These are phyloP conservation scores for Mythimna loreyi DNA, from an alignment of 2,888 invertebrate species.

Conservation along the genomic window DNA sequence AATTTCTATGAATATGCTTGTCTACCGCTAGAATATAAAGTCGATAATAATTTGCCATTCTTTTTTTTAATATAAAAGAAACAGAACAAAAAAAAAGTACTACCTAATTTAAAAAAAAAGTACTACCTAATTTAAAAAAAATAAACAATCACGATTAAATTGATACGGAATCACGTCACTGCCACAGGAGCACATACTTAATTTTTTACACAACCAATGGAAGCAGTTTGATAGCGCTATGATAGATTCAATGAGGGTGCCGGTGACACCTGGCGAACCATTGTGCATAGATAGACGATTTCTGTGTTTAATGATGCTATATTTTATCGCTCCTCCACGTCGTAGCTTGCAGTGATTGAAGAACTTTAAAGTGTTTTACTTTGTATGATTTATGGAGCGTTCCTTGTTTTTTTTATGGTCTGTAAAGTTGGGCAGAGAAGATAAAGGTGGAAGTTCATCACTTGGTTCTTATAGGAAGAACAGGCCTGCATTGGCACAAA, in stretches of 20 bases:
- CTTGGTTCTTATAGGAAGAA: not conserved
- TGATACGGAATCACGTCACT: constrained; percentile 49
- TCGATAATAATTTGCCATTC: too few species aligned
- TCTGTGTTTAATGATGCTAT: constrained; percentile 73
- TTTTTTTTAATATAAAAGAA: too few species aligned
- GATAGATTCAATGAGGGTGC: constrained; percentile 73
- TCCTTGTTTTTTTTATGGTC: constrained; percentile 3
- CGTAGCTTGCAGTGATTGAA: constrained; percentile 52
- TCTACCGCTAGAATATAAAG: too few species aligned
- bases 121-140: not conserved
- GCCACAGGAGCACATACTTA: constrained; percentile 40
- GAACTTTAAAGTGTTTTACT: constrained; percentile 53
- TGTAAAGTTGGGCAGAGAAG: too few species aligned
- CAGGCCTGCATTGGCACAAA: too few species aligned
- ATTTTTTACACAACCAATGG: constrained; percentile 62
- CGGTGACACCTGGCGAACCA: constrained; percentile 66
- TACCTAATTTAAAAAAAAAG: not conserved
- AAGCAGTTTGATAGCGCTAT: constrained; percentile 65
- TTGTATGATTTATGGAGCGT: constrained; percentile 39
- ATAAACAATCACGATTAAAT: not conserved
- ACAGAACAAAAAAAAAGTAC: not conserved
- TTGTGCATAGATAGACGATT: constrained; percentile 64
- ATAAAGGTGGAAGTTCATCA: too few species aligned
- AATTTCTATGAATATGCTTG: too few species aligned
- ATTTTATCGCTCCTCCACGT: constrained; percentile 68